These are phyloP conservation scores for Willowsia nigromaculata DNA, from an alignment of 2,888 invertebrate species.

Conservation along the genomic window DNA sequence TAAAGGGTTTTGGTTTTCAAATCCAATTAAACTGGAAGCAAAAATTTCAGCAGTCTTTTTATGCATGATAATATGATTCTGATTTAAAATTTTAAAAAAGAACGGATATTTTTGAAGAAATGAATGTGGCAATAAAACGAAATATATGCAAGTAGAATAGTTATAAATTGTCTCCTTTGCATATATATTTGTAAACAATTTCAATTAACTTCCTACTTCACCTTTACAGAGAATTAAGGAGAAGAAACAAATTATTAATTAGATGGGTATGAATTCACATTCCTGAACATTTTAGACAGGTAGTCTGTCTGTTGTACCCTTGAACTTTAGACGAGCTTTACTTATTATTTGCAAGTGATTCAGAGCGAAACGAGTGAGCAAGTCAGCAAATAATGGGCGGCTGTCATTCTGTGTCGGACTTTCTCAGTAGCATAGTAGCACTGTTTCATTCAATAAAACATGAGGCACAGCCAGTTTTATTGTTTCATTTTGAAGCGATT, in stretches of 20 bases:
- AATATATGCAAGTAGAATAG: too few species aligned
- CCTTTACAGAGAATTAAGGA: background rate
- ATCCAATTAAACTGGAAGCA: conserved; percentile 67
- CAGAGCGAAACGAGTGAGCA: too few species aligned
- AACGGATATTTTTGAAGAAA: too few species aligned
- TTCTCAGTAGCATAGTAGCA: background rate
- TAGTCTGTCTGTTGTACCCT: too few species aligned
- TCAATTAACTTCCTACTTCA: background rate
- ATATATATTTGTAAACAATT: too few species aligned
- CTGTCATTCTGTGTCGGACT: background rate
- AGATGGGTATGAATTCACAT: background rate
- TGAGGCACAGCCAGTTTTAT: background rate
- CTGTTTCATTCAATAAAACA: background rate
- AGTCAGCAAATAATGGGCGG: conserved; percentile 31
- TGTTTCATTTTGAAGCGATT: background rate
- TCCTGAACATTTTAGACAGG: background rate
- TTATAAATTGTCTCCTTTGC: too few species aligned
- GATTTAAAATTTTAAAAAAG: too few species aligned
- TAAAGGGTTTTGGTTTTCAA: conserved; percentile 58
- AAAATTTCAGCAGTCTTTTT: conserved; percentile 58
- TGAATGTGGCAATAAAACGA: too few species aligned
- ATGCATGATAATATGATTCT: too few species aligned
- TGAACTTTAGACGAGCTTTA: too few species aligned
- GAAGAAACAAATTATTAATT: background rate
- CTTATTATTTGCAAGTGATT: background rate